Conservation (phyloP, 2,797 vertebrate species). For the Geotrypetes seraphini region DNA sequence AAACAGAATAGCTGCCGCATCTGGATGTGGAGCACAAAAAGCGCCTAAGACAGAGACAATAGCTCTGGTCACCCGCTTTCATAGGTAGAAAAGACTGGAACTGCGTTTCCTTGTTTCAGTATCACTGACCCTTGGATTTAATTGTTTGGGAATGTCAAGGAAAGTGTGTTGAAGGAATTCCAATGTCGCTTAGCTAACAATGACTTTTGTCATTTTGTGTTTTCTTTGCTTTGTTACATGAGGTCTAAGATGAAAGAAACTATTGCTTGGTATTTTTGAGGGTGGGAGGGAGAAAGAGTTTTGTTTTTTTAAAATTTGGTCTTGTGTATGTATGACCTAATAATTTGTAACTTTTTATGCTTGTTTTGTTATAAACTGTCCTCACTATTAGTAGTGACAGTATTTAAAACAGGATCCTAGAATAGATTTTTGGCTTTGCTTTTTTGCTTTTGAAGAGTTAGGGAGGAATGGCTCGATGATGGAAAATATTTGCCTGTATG, state of each 20-base stretch:
- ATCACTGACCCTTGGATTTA: conserved; percentile 80
- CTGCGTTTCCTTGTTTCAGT: conserved; percentile 74
- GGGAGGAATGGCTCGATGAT: too few species aligned
- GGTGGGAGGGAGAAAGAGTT: conserved; percentile 54
- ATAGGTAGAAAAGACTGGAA: conserved; percentile 64
- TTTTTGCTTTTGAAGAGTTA: too few species aligned
- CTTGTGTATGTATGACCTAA: conserved; percentile 41
- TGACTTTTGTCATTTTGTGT: conserved; percentile 48
- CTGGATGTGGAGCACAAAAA: conserved; percentile 82
- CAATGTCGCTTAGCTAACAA: conserved; percentile 38
- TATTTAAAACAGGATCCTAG: too few species aligned
- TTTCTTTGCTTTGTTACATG: conserved; percentile 20
- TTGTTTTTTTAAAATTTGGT: conserved; percentile 45
- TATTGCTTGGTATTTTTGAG: conserved; percentile 28
- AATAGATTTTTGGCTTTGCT: too few species aligned
- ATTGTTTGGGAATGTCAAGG: conserved; percentile 74
- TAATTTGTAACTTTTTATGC: too few species aligned
- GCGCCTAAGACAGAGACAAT: conserved; percentile 70
- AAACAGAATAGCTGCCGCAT: conserved; percentile 71
- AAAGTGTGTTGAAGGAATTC: conserved; percentile 72
- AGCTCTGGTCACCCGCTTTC: conserved; percentile 75
- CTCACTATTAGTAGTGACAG: too few species aligned
- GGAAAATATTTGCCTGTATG: too few species aligned
- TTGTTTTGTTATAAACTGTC: too few species aligned
- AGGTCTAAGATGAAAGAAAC: neutral